These are phyloP conservation scores for Hyperoplus immaculatus DNA, from an alignment of 2,797 vertebrate species.

Conservation along the genomic window DNA sequence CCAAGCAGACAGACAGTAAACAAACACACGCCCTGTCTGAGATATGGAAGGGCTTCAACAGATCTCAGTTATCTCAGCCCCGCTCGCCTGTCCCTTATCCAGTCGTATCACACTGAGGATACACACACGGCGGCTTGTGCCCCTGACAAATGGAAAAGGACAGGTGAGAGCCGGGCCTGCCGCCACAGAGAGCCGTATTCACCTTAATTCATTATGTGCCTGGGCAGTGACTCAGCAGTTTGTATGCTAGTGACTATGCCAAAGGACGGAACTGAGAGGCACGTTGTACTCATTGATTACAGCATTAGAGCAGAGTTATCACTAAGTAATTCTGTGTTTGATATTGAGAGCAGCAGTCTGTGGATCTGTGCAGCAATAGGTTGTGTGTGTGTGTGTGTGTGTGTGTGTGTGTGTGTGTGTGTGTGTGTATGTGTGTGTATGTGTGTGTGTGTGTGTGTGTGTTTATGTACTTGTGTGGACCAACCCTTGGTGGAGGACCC, in stretches of 20 bases:
- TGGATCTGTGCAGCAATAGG: not conserved
- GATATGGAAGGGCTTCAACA: slow-evolving; percentile 55
- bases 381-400: not conserved
- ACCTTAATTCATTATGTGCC: slow-evolving; percentile 13
- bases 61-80: slow-evolving; percentile 65
- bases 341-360: slow-evolving; percentile 45
- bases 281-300: slow-evolving; percentile 46
- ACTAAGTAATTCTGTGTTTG: slow-evolving; percentile 44
- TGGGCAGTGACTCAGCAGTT: slow-evolving; percentile 38
- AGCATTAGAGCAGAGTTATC: slow-evolving; percentile 29
- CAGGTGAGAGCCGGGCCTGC: slow-evolving; percentile 19
- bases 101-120: slow-evolving; percentile 40
- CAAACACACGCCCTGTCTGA: slow-evolving; percentile 72
- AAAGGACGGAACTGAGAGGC: not conserved
- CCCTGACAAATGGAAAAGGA: slow-evolving; percentile 42
- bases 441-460: not conserved
- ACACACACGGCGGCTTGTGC: slow-evolving; percentile 34
- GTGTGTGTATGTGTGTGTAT: not conserved
- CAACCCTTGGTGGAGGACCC: too few relatives aligned
- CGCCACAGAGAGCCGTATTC: not conserved
- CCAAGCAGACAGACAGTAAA: slow-evolving; percentile 71
- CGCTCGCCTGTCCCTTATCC: slow-evolving; percentile 55
- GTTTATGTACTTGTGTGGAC: not conserved
- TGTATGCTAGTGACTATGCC: slow-evolving; percentile 24
- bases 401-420: slow-evolving; percentile 1